phyloP scores from a whole-genome alignment of 2,113 vertebrate species.

The Fulmarus glacialis region DNA sequence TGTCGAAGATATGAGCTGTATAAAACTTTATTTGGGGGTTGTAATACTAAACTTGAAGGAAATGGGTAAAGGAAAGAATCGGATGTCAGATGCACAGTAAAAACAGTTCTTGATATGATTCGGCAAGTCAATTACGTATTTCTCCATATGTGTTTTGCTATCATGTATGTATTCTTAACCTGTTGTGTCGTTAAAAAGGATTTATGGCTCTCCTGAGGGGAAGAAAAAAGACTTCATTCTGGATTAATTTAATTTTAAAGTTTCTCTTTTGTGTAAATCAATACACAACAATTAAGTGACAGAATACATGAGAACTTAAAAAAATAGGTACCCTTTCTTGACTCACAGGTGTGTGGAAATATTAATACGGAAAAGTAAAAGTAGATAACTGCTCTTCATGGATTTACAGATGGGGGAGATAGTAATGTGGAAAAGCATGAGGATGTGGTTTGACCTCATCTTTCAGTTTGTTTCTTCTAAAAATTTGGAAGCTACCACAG shows the following conservation, averaged over 20 bases:
- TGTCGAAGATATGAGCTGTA: neutral
- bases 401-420: neutral
- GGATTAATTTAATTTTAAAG: neutral
- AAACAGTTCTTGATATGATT: neutral
- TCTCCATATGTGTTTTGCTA: neutral
- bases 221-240: fast-evolving
- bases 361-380: neutral
- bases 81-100: neutral
- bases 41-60: neutral
- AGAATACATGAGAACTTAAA: neutral
- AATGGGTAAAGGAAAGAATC: neutral
- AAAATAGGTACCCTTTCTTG: neutral
- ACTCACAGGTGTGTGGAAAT: neutral
- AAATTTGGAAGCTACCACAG: neutral
- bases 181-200: neutral
- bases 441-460: neutral
- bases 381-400: neutral
- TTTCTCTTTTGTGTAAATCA: neutral
- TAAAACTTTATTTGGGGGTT: neutral
- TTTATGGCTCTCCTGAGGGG: neutral
- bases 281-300: neutral
- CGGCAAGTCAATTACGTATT: neutral
- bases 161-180: neutral
- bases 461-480: neutral
- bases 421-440: neutral